Evolutionary conservation across 2,888 invertebrate genomes (phyloP), one percentile per base, ranked within the genome.

Genomic region (Cryptocephalus moraei): DNA sequence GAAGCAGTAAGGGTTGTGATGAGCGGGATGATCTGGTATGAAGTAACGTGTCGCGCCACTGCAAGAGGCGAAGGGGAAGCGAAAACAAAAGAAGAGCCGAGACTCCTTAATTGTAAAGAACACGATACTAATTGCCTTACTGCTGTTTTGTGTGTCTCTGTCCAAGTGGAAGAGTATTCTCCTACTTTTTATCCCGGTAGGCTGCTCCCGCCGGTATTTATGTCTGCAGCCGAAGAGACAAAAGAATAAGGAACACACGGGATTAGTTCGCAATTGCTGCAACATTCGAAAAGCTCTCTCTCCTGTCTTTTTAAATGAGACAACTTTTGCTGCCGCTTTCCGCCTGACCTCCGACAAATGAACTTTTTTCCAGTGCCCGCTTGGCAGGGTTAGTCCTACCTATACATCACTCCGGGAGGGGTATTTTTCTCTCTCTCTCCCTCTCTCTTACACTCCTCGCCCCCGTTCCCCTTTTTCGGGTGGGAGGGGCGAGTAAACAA

Each of bases 111-210:
- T 68, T 69, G 68, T 64, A 65, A 61, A 66, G 67, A 68, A 69
- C 65, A 68, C 62, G 67, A 67, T 69, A 69, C 68, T 69, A 70
- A 70, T 70, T 69, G 69, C 66, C 67, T 65, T 63, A 62, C 62
- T 66, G 64, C 62, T 64, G 65, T 67, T 67, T 67, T 67, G 66
- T 66, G 63, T 61, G 60, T 54, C 56, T 62, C 59, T 64, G 62
- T 63, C 63, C 65, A 62, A 66, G 64, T 64, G 67, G 62, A 67
- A 66, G 60, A 60, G 58, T 58, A 40, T 47, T 44, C 22, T 39
- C 12, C 48, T 55, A 50, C 49, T 58, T 62, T 64, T 61, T 62
- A 53, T 56, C 59, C 59, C 57, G 52, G 56, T 62, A 60, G 61
- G 60, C 62, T 54, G 60, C 60, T 45, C 36, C 36, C 43, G 43